Evolutionary conservation across 2,113 vertebrate genomes (phyloP).

Genomic region (Atractosteus spatula): DNA sequence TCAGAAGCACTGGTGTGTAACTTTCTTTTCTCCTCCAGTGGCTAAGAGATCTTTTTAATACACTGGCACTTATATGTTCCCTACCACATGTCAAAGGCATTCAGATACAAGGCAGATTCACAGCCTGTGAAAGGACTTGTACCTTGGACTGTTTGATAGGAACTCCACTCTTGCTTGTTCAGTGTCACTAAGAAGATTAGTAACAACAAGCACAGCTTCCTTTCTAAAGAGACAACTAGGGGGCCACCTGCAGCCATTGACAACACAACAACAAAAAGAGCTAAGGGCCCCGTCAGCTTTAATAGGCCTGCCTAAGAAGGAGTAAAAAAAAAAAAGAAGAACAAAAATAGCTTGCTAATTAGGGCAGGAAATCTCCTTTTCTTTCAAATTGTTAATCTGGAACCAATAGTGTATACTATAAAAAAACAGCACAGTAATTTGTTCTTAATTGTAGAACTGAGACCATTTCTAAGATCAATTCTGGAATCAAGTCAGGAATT

Average conservation of each 20-base stretch:
- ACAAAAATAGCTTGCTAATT: background rate
- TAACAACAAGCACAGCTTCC: conserved; percentile 28
- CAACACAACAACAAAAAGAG: conserved; percentile 30
- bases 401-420: background rate
- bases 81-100: conserved; percentile 46
- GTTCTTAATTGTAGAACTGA: too few relatives aligned
- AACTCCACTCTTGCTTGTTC: conserved; percentile 26
- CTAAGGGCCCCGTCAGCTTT: conserved; percentile 9
- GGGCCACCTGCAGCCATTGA: conserved; percentile 22
- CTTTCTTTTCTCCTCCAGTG: conserved; percentile 43
- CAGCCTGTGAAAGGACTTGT: conserved; percentile 36
- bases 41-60: conserved; percentile 42
- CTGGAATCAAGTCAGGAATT: too few relatives aligned
- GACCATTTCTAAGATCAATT: too few relatives aligned
- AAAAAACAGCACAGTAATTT: too few relatives aligned
- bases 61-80: conserved; percentile 33
- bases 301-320: conserved; percentile 14
- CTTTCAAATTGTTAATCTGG: conserved; percentile 2
- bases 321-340: background rate
- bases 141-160: conserved; percentile 19
- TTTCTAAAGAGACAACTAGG: conserved; percentile 9
- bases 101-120: conserved; percentile 38
- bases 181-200: conserved; percentile 49
- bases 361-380: background rate
- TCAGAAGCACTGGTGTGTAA: conserved; percentile 46